Percentiles rank a stretch among this genome's conserved stretches.
phyloP scores from a whole-genome alignment of 2,888 invertebrate species.

The Reticulitermes lucifugus region DNA sequence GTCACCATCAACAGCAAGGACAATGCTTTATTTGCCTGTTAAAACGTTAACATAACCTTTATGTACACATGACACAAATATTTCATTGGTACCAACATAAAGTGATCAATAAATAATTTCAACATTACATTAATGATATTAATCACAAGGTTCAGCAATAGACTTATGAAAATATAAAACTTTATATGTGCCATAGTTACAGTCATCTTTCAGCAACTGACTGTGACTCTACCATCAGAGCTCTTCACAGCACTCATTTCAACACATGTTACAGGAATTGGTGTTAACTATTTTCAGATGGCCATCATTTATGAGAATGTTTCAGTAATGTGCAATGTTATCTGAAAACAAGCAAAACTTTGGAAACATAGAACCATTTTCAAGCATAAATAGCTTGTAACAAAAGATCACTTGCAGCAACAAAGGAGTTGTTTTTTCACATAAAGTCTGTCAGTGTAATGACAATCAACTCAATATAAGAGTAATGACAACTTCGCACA shows the following conservation, averaged over 20 bases:
- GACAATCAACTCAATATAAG: no score
- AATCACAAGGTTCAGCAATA: slow-evolving; percentile 45
- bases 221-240: background rate
- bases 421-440: background rate
- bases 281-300: background rate
- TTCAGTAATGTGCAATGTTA: no score
- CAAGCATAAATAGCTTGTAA: no score
- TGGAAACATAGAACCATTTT: no score
- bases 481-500: no score
- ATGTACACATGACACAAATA: slow-evolving; percentile 33
- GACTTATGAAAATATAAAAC: slow-evolving; percentile 51
- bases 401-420: background rate
- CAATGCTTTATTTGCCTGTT: slow-evolving; percentile 28
- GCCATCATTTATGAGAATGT: background rate
- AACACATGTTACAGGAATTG: background rate
- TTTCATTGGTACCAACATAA: slow-evolving; percentile 44
- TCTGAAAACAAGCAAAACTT: no score
- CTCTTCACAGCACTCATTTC: background rate
- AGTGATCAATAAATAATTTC: slow-evolving; percentile 48
- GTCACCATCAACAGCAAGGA: background rate
- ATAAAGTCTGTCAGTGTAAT: no score
- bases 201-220: background rate
- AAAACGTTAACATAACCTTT: slow-evolving; percentile 35
- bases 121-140: slow-evolving; percentile 46
- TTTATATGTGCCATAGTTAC: slow-evolving; percentile 37